Evolutionary conservation across 1,140 invertebrate genomes (phyloP).

Genomic region (Zaprionus gabonicus): DNA sequence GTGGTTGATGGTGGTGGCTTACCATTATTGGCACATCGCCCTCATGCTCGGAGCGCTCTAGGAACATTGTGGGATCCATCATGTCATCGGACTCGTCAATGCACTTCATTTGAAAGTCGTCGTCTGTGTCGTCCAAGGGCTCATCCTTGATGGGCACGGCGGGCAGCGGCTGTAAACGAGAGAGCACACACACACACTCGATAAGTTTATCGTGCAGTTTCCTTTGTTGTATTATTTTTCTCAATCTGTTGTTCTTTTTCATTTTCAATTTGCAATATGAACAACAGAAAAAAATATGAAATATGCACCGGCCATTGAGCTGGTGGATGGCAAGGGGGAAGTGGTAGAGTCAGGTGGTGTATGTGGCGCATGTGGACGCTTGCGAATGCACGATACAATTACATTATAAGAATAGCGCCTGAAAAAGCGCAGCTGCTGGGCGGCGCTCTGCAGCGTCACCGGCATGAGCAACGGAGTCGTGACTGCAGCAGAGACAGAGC

Average conservation of each 20-base stretch:
- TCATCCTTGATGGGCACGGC: conserved; percentile 83
- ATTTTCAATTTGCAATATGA: conserved; percentile 6
- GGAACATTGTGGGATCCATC: conserved; percentile 82
- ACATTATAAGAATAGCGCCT: conserved; percentile 84
- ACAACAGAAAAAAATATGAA: conserved; percentile 17
- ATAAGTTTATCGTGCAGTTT: conserved; percentile 9
- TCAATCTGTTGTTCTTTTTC: not conserved
- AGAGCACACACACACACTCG: conserved; percentile 10
- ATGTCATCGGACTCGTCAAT: conserved; percentile 81
- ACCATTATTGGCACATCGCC: conserved; percentile 76
- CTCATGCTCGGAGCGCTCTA: conserved; percentile 78
- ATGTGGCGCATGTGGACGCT: conserved; percentile 52
- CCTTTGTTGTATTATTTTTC: conserved; percentile 1
- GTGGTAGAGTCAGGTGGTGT: conserved; percentile 10
- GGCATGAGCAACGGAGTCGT: conserved; percentile 71
- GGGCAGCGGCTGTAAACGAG: conserved; percentile 69
- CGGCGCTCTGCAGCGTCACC: conserved; percentile 74
- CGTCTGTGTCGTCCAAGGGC: conserved; percentile 77
- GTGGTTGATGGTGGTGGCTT: conserved; percentile 7
- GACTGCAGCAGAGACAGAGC: conserved; percentile 32
- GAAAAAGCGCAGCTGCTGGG: conserved; percentile 82
- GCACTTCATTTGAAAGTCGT: conserved; percentile 76
- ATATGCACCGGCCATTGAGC: conserved; percentile 19
- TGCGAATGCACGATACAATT: conserved; percentile 84
- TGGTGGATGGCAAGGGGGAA: not conserved